These are phyloP conservation scores for Amphiprion ocellaris DNA, from an alignment of 2,113 vertebrate genomes.

Conservation along the genomic window DNA sequence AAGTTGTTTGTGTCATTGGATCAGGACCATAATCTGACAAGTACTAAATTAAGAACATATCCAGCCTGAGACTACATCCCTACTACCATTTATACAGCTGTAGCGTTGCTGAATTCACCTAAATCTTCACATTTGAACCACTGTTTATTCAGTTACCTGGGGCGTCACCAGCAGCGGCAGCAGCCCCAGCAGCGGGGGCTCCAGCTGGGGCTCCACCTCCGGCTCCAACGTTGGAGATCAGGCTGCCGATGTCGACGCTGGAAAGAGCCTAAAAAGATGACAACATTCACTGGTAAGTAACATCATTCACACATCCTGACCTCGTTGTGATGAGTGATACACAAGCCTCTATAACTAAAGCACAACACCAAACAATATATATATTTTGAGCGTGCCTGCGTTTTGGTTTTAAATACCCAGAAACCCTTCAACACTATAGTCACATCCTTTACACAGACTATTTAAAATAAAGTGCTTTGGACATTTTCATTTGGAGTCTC, in stretches of 20 bases:
- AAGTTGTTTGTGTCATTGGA: no score
- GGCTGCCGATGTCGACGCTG: conserved; percentile 92
- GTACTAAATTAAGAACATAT: no score
- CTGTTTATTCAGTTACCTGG: conserved; percentile 83
- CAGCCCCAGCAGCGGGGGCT: conserved; percentile 79
- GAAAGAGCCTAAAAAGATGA: conserved; percentile 87
- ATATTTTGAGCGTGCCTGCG: no score
- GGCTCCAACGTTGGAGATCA: conserved; percentile 96
- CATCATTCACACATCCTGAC: neutral
- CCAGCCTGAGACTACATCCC: neutral
- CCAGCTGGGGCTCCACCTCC: conserved; percentile 88
- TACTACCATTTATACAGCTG: neutral
- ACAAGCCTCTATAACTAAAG: neutral
- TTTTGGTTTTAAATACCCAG: no score
- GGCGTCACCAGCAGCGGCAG: conserved; percentile 82
- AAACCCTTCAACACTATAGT: no score
- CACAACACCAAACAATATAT: no score
- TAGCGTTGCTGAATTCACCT: no score
- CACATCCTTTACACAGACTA: no score
- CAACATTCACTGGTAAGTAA: fast-evolving
- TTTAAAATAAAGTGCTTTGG: no score
- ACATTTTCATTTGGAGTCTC: no score
- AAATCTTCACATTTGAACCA: neutral
- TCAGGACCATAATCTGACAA: no score
- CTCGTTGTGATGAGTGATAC: neutral